A percentile compares a stretch with the other conserved stretches of the same genome.
These are phyloP conservation scores for Plectus sambesii DNA, from an alignment of 1,140 invertebrate genomes.

Conservation along the genomic window DNA sequence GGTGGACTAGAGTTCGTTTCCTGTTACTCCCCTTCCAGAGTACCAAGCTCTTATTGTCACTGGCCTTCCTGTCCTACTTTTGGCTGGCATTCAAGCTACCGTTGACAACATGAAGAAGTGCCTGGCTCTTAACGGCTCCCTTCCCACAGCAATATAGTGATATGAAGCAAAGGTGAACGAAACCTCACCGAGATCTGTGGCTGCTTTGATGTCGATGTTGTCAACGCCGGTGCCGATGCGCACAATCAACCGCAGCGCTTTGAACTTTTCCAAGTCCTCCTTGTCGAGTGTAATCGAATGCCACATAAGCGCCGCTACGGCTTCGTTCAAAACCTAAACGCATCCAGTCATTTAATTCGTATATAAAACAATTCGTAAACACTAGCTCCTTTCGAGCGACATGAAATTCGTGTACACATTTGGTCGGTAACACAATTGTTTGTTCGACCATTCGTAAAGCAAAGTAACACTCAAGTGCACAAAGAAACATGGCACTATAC, in stretches of 20 bases:
- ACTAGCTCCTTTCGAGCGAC: too few species aligned
- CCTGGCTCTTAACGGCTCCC: not conserved
- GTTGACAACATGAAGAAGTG: too few species aligned
- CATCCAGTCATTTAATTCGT: not conserved
- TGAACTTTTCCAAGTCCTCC: slow-evolving; percentile 99
- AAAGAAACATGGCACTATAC: too few species aligned
- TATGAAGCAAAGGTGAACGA: slow-evolving; percentile 15
- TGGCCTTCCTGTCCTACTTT: too few species aligned
- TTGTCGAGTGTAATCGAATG: slow-evolving; percentile 97
- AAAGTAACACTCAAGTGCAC: too few species aligned
- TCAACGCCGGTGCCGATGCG: slow-evolving; percentile 94
- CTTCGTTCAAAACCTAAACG: slow-evolving; percentile 84
- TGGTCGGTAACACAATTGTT: too few species aligned
- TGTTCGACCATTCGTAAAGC: too few species aligned
- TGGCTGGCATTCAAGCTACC: too few species aligned
- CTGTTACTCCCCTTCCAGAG: too few species aligned
- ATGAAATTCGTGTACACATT: too few species aligned
- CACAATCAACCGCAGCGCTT: slow-evolving; percentile 93
- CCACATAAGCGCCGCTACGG: slow-evolving; percentile 98
- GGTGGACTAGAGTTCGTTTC: too few species aligned
- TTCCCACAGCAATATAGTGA: slow-evolving; percentile 49
- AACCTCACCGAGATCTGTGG: slow-evolving; percentile 52
- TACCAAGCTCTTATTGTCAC: too few species aligned
- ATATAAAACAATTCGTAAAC: not conserved
- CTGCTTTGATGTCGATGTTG: slow-evolving; percentile 91